Evolutionary conservation across 2,113 vertebrate genomes (phyloP), one percentile per base, ranked within the genome.

Genomic region (Dromiciops gliroides): DNA sequence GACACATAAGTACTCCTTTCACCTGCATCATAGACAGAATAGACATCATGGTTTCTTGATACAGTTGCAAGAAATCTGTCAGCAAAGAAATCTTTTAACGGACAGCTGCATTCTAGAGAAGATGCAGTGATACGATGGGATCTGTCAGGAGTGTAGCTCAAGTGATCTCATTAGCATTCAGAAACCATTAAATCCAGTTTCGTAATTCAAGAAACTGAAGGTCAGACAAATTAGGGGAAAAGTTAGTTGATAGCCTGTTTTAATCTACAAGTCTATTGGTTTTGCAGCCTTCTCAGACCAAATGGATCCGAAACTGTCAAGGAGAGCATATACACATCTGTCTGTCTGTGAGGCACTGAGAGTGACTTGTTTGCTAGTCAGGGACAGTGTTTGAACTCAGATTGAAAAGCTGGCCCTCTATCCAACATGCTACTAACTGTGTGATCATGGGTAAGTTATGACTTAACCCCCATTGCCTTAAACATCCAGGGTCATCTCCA

Each of bases 21-120:
- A 96, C 95, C 98, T 98, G 98, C 97, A 95, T 48, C 94, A 93
- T 92, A 92, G 96, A 95, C 95, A 97, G 90, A 93, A 96, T 92
- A n/a, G 95, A 93, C 23, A 23, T 56, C 52, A 95, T 26, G 50
- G 89, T 90, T 97, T 97, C 95, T 95, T 97, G 96, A 93, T 96
- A 97, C 95, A 49, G 92, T 93, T 95, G 96, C 93, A 92, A 90
- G 95, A 97, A 96, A 95, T 50, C 89, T 90, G 50, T 25, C 23
- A 90, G 48, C 2, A 89, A 44, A 31, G 9, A 95, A 90, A 47
- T 60, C 90, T 92, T 94, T 50, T 90, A 48, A 3, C 0, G 12
- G 44, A 24, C 96, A 92, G 89, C 4, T 92, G 89, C 60, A 53
- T 88, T 90, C 90, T 37, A 7, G 12, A 50, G 50, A 92, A 95